Conservation (phyloP, 2,113 vertebrate genomes). For the Piprites chloris region DNA sequence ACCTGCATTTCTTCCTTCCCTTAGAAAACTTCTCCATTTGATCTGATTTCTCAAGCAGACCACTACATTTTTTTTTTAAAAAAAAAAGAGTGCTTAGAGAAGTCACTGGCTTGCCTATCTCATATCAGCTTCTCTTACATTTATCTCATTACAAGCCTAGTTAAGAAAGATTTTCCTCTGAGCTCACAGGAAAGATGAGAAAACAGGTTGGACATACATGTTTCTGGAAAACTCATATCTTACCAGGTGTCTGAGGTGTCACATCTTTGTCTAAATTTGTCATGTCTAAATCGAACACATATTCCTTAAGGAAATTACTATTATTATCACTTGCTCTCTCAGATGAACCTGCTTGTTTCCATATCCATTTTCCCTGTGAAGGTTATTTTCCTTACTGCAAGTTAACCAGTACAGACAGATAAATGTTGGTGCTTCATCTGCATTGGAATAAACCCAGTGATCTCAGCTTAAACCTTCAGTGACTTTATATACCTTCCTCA, state of each 20-base stretch:
- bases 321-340: background rate
- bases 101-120: background rate
- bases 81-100: background rate
- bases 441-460: background rate
- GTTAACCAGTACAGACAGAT: background rate
- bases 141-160: background rate
- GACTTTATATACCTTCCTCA: background rate
- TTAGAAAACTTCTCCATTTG: background rate
- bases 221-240: background rate
- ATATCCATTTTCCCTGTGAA: background rate
- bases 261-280: background rate
- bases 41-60: background rate
- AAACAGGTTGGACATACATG: background rate
- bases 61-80: background rate
- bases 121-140: background rate
- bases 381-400: background rate
- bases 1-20: background rate
- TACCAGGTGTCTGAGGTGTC: background rate
- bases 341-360: background rate
- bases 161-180: background rate
- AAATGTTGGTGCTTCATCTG: background rate
- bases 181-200: background rate
- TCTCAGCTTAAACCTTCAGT: background rate
- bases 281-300: background rate
- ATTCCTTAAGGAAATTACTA: background rate